These are phyloP conservation scores for Schlechtendalia chinensis DNA, from an alignment of 1,140 invertebrate species.

Conservation along the genomic window DNA sequence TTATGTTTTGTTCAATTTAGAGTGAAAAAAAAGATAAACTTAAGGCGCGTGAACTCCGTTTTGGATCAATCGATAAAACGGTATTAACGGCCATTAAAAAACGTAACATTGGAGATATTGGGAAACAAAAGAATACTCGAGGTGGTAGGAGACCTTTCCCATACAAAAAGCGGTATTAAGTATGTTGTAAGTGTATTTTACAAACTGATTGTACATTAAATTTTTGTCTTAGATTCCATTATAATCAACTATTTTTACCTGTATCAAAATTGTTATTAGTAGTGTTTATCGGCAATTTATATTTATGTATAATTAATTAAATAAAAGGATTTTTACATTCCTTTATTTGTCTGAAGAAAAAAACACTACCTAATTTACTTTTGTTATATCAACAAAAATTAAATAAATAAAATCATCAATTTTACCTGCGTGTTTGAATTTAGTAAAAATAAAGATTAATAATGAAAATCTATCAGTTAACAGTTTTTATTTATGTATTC, in stretches of 20 bases:
- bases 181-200: conserved; percentile 13
- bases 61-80: conserved; percentile 42
- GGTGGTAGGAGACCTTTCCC: conserved; percentile 35
- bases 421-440: conserved; percentile 12
- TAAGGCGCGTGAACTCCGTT: conserved; percentile 44
- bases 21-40: conserved; percentile 45
- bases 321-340: conserved; percentile 24
- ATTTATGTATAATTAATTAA: background rate
- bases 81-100: conserved; percentile 41
- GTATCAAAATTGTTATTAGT: conserved; percentile 28
- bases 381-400: background rate
- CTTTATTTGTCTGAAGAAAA: conserved; percentile 2
- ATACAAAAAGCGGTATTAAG: conserved; percentile 43
- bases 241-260: conserved; percentile 17
- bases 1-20: background rate
- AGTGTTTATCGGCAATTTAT: background rate
- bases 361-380: conserved; percentile 1
- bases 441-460: conserved; percentile 1
- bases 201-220: conserved; percentile 16
- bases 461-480: no score
- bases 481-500: no score
- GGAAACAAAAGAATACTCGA: conserved; percentile 38
- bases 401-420: background rate
- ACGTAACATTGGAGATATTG: conserved; percentile 25
- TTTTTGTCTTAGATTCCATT: conserved; percentile 27